Conservation (phyloP, 1,140 invertebrate genomes). For the Aphaenogaster ashmeadi region DNA sequence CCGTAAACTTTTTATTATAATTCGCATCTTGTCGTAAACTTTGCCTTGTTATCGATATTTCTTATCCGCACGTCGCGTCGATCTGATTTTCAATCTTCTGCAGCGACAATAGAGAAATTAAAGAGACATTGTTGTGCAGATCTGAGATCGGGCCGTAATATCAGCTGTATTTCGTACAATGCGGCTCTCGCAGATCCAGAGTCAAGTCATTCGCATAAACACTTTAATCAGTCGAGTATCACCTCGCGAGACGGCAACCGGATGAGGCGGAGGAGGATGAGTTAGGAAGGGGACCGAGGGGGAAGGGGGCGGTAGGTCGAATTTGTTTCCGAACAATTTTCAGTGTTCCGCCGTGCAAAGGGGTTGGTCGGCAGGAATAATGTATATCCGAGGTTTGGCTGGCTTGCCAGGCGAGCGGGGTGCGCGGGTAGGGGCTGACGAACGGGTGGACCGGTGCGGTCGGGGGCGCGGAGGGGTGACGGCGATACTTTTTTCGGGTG, state of each 20-base stretch:
- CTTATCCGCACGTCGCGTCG: background rate
- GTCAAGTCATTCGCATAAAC: constrained; percentile 27
- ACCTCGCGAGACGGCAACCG: constrained; percentile 36
- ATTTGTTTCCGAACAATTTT: constrained; percentile 81
- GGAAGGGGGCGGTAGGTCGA: constrained; percentile 50
- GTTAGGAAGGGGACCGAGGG: constrained; percentile 38
- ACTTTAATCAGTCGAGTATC: constrained; percentile 70
- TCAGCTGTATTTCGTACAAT: background rate
- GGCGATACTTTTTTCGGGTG: constrained; percentile 83
- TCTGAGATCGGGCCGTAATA: constrained; percentile 12
- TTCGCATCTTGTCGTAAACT: background rate
- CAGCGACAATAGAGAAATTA: background rate
- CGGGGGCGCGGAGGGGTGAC: constrained; percentile 73
- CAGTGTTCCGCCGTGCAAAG: constrained; percentile 75
- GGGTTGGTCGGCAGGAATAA: constrained; percentile 79
- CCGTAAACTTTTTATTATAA: constrained; percentile 63
- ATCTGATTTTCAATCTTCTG: background rate
- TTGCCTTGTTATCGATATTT: background rate
- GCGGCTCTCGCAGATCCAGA: background rate
- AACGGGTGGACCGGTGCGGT: constrained; percentile 53
- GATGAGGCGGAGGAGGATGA: constrained; percentile 1
- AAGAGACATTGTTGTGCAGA: background rate
- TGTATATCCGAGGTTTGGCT: constrained; percentile 81
- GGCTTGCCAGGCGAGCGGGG: constrained; percentile 66
- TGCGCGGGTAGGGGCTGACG: constrained; percentile 44